phyloP scores from a whole-genome alignment of 2,797 vertebrate genomes.

The Notolepis coatsorum region DNA sequence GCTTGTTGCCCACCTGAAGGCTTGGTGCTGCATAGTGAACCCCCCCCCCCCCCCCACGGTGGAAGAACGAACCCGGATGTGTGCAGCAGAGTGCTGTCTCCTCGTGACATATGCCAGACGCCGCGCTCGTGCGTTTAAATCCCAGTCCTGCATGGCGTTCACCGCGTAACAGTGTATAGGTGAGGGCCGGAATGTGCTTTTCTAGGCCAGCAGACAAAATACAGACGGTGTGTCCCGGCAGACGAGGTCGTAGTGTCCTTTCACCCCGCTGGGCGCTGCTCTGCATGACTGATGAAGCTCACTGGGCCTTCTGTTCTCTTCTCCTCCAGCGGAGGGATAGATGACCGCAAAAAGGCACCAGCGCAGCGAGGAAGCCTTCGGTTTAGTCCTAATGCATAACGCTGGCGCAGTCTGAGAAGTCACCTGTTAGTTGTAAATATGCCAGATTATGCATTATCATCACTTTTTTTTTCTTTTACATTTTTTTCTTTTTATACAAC shows the following conservation, averaged over 20 bases:
- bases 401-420: not conserved
- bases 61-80: not conserved
- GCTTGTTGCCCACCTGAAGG: constrained; percentile 26
- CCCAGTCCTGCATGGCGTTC: constrained; percentile 3
- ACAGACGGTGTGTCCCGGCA: constrained; percentile 13
- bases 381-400: not conserved
- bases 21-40: too few relatives aligned
- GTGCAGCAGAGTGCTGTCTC: not conserved
- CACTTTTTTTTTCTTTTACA: too few relatives aligned
- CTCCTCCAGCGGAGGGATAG: too few relatives aligned
- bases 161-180: constrained; percentile 10
- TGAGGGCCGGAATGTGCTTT: constrained; percentile 30
- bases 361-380: too few relatives aligned
- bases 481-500: too few relatives aligned
- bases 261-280: constrained; percentile 4
- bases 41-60: too few relatives aligned
- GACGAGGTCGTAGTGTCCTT: not conserved
- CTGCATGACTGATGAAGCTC: constrained; percentile 2
- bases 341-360: too few relatives aligned
- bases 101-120: constrained; percentile 7
- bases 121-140: constrained; percentile 8
- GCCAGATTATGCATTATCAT: not conserved
- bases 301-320: constrained; percentile 12
- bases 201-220: constrained; percentile 28
- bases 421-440: not conserved